Percentiles rank a stretch among this genome's conserved stretches.
Evolutionary conservation across 1,140 invertebrate genomes (phyloP).

Genomic region (Formica exsecta): DNA sequence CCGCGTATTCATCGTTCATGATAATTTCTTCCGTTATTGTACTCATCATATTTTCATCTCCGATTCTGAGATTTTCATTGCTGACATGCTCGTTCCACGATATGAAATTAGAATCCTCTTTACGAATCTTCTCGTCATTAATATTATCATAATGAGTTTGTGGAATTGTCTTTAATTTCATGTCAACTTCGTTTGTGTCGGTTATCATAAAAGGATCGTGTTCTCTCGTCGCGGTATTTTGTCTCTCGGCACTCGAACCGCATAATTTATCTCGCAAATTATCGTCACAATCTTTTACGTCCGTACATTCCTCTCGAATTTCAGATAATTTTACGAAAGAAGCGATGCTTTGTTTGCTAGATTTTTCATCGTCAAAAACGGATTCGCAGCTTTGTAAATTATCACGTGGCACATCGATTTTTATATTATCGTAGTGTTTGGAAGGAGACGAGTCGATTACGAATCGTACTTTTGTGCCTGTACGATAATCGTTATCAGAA

Average conservation of each 20-base stretch:
- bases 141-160: not conserved
- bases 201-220: conserved; percentile 4
- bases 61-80: conserved; percentile 11
- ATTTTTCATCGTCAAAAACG: not conserved
- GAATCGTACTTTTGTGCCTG: conserved; percentile 80
- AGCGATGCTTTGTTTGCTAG: not conserved
- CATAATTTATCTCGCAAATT: conserved; percentile 33
- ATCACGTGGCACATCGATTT: conserved; percentile 13
- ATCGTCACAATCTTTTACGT: not conserved
- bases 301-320: conserved; percentile 3
- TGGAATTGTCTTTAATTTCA: conserved; percentile 20
- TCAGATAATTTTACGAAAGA: conserved; percentile 32
- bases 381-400: conserved; percentile 28
- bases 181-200: conserved; percentile 6
- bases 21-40: not conserved
- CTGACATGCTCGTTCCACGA: not conserved
- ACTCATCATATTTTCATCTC: not conserved
- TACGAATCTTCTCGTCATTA: conserved; percentile 19
- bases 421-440: conserved; percentile 48
- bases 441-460: conserved; percentile 76
- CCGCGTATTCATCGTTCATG: not conserved
- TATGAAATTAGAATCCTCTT: not conserved
- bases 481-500: conserved; percentile 37
- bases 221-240: not conserved
- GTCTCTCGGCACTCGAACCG: not conserved